These are phyloP conservation scores for Drosophila vallismaia DNA, from an alignment of 2,888 invertebrate species.

Conservation along the genomic window DNA sequence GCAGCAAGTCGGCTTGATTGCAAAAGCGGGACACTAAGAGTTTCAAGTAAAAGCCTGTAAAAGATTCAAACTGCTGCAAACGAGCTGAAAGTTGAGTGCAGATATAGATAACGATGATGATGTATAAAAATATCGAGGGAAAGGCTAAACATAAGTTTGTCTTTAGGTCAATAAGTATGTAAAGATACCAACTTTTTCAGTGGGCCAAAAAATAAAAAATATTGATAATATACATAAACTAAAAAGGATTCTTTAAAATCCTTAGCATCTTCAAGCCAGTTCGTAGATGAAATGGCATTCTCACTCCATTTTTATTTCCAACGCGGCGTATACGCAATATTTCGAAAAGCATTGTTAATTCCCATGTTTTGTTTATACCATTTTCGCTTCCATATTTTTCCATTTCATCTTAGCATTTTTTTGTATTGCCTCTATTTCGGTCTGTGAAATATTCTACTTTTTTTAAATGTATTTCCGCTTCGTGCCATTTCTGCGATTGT, in stretches of 20 bases:
- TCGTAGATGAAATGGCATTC: background rate
- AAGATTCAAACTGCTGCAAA: constrained; percentile 79
- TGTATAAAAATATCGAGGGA: background rate
- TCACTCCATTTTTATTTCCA: constrained; percentile 65
- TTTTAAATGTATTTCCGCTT: constrained; percentile 41
- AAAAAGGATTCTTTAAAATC: background rate
- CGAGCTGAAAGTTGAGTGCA: constrained; percentile 67
- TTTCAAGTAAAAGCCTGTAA: constrained; percentile 80
- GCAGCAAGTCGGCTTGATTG: constrained; percentile 75
- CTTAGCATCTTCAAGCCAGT: background rate
- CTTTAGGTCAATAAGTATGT: too few species aligned
- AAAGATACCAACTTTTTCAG: too few species aligned
- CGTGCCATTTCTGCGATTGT: constrained; percentile 64
- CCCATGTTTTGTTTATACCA: constrained; percentile 27
- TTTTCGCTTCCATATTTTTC: constrained; percentile 22
- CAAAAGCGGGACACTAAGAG: constrained; percentile 64
- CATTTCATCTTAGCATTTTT: constrained; percentile 8
- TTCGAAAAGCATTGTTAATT: constrained; percentile 64
- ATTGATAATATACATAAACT: background rate
- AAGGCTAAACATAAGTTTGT: too few species aligned
- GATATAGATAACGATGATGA: constrained; percentile 40
- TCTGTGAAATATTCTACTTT: constrained; percentile 25
- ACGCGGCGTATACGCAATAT: constrained; percentile 75
- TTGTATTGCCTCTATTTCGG: constrained; percentile 4
- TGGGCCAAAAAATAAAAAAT: too few species aligned